Percentiles rank a stretch among this genome's conserved stretches.
Conservation (phyloP, 2,113 vertebrate genomes). For the Oostethus manadensis region DNA sequence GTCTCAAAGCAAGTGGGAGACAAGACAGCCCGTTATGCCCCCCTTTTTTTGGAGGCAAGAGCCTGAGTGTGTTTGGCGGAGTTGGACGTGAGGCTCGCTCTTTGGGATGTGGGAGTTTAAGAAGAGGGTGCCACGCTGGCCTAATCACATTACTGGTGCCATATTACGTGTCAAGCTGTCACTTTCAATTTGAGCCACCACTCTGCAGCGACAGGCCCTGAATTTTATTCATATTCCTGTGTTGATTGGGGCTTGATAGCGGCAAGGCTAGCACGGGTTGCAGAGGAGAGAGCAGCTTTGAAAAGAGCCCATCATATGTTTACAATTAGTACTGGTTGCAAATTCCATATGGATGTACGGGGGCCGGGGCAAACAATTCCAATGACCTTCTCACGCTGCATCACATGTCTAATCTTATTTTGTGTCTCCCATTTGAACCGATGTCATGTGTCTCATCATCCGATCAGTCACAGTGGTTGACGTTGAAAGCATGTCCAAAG, state of each 20-base stretch:
- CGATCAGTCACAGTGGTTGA: slow-evolving; percentile 63
- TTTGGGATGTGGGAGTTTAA: slow-evolving; percentile 67
- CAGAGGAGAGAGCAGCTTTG: slow-evolving; percentile 9
- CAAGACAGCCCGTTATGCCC: slow-evolving; percentile 43
- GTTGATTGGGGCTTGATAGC: slow-evolving; percentile 70
- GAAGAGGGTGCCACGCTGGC: slow-evolving; percentile 64
- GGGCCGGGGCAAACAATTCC: slow-evolving; percentile 34
- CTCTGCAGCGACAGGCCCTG: slow-evolving; percentile 56
- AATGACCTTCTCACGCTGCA: slow-evolving; percentile 60
- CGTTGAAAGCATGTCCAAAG: slow-evolving; percentile 42
- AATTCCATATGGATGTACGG: neutral
- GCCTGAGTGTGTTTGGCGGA: slow-evolving; percentile 62
- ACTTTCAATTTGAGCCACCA: slow-evolving; percentile 74
- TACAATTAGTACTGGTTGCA: slow-evolving; percentile 59
- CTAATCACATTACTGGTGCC: slow-evolving; percentile 78
- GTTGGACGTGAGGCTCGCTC: slow-evolving; percentile 60
- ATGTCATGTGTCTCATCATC: slow-evolving; percentile 64
- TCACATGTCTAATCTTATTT: slow-evolving; percentile 70
- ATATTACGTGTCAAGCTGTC: slow-evolving; percentile 80
- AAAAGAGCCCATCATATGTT: slow-evolving; percentile 61
- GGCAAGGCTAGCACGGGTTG: slow-evolving; percentile 41
- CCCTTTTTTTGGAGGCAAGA: slow-evolving; percentile 47
- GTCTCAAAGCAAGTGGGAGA: slow-evolving; percentile 65
- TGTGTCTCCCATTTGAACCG: slow-evolving; percentile 61
- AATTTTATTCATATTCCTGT: slow-evolving; percentile 64